Conservation (phyloP, 2,113 vertebrate genomes). For the Ardeotis arabs region DNA sequence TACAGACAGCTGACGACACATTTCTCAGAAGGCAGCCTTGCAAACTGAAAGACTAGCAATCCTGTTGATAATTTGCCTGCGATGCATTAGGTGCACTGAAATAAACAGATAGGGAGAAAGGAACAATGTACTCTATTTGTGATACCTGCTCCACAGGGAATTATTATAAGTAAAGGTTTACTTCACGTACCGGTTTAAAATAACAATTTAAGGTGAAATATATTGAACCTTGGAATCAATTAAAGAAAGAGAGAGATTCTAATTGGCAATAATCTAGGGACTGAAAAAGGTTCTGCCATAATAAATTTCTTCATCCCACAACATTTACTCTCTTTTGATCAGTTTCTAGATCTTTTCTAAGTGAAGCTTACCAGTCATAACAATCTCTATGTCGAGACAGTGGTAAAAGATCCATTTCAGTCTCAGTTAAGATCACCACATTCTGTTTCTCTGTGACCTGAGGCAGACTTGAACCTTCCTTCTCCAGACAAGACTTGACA, state of each 20-base stretch:
- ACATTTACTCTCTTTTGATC: slow-evolving; percentile 45
- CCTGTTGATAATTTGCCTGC: not conserved
- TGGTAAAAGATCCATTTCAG: slow-evolving; percentile 57
- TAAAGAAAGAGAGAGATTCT: not conserved
- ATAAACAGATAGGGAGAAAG: not conserved
- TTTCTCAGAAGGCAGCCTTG: not conserved
- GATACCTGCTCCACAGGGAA: not conserved
- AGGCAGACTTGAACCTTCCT: slow-evolving; percentile 51
- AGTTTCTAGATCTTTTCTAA: slow-evolving; percentile 31
- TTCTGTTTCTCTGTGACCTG: slow-evolving; percentile 45
- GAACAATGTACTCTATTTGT: not conserved
- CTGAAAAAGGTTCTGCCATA: not conserved
- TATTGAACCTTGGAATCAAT: not conserved
- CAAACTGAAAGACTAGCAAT: not conserved
- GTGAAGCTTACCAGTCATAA: slow-evolving; percentile 40
- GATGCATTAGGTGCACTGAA: not conserved
- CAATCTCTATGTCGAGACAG: slow-evolving; percentile 44
- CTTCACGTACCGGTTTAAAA: not conserved
- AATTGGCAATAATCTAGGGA: not conserved
- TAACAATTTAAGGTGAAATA: not conserved
- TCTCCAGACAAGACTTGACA: slow-evolving; percentile 52
- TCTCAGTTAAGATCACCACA: slow-evolving; percentile 59
- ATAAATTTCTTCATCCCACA: not conserved
- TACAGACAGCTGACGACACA: not conserved
- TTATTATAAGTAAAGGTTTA: not conserved